Percentiles rank a stretch among this genome's conserved stretches.
These are phyloP conservation scores for Aegithalos caudatus DNA, from an alignment of 2,113 vertebrate species.

Conservation along the genomic window DNA sequence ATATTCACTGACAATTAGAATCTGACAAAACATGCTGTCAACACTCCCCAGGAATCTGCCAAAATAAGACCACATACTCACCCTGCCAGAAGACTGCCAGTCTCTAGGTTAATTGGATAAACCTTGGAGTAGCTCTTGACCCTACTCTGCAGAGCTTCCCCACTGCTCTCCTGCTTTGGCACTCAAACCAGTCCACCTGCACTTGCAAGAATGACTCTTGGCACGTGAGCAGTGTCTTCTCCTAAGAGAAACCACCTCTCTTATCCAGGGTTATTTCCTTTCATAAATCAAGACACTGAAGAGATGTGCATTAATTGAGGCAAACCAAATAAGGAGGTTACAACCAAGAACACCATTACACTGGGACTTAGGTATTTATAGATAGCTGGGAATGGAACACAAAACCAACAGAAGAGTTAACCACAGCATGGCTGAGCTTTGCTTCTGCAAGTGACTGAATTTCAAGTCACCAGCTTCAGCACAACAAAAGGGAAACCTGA, in stretches of 20 bases:
- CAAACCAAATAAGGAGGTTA: background rate
- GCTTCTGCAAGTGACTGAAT: background rate
- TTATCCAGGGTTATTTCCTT: background rate
- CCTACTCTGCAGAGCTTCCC: fast-evolving
- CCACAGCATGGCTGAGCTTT: background rate
- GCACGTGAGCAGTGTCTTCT: background rate
- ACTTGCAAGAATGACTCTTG: background rate
- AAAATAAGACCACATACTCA: background rate
- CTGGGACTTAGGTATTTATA: background rate
- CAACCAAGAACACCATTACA: background rate
- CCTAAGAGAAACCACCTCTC: background rate
- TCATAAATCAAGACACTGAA: background rate
- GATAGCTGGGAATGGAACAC: background rate
- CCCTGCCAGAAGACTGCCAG: background rate
- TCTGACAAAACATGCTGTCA: background rate
- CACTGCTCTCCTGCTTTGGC: background rate
- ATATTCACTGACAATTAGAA: background rate
- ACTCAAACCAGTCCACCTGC: background rate
- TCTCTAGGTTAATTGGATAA: background rate
- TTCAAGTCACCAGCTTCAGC: background rate
- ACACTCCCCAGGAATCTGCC: background rate
- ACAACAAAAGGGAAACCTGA: background rate
- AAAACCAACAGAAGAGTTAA: background rate
- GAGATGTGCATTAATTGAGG: background rate
- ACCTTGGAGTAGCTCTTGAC: background rate